phyloP scores from a whole-genome alignment of 23 tunicate genomes.

The Botrylloides violaceus region DNA sequence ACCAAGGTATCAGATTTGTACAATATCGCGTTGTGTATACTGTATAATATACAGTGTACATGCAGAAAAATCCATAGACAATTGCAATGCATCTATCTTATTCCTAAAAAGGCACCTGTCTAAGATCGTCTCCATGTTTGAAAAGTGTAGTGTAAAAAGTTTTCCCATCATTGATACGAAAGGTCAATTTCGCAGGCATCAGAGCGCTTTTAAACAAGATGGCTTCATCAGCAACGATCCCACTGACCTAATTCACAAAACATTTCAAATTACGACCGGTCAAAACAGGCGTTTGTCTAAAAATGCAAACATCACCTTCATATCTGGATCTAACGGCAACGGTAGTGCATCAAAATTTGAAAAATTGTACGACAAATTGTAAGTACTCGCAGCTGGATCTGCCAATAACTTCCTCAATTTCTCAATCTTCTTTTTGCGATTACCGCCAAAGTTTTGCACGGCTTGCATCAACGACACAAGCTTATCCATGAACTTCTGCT shows the following conservation, averaged over 20 bases:
- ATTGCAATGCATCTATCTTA: too few species aligned
- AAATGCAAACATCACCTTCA: slow-evolving; percentile 47
- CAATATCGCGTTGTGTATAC: not conserved
- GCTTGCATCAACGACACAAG: slow-evolving; percentile 41
- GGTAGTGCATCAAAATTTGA: slow-evolving; percentile 64
- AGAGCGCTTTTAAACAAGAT: slow-evolving; percentile 83
- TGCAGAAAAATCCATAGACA: not conserved
- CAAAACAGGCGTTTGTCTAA: too few species aligned
- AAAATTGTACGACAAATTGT: slow-evolving; percentile 27
- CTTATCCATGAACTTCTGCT: slow-evolving; percentile 62
- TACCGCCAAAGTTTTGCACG: slow-evolving; percentile 50
- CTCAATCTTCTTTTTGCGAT: slow-evolving; percentile 74
- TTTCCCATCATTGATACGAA: slow-evolving; percentile 42
- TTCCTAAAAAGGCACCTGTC: too few species aligned
- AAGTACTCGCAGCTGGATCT: slow-evolving; percentile 12
- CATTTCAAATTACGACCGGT: too few species aligned
- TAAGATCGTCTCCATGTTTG: slow-evolving; percentile 97
- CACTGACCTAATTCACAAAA: slow-evolving; percentile 41
- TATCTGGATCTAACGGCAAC: slow-evolving; percentile 77
- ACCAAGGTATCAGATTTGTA: not conserved
- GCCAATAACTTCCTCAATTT: slow-evolving; percentile 51
- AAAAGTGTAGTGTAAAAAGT: slow-evolving; percentile 60
- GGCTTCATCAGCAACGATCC: slow-evolving; percentile 71
- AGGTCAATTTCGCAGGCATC: slow-evolving; percentile 93
- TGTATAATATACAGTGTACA: not conserved